phyloP scores from a whole-genome alignment of 2,113 vertebrate genomes.

The Hippoglossus stenolepis region DNA sequence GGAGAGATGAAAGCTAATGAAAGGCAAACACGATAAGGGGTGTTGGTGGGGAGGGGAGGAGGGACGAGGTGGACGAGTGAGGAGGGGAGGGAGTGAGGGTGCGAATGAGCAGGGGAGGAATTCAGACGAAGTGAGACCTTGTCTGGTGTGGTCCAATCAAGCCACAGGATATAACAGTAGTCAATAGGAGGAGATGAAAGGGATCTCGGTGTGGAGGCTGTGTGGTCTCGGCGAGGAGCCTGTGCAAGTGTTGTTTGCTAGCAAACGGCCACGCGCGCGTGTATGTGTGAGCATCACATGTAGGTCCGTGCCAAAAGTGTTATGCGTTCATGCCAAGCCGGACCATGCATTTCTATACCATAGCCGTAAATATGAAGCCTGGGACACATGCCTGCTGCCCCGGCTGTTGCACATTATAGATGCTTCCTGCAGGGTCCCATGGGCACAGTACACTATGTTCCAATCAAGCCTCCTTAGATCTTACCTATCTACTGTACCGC shows the following conservation, averaged over 20 bases:
- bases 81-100: slow-evolving; percentile 12
- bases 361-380: slow-evolving; percentile 45
- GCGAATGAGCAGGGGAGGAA: slow-evolving; percentile 32
- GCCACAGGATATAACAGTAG: slow-evolving; percentile 76
- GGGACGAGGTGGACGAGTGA: slow-evolving; percentile 6
- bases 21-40: slow-evolving; percentile 79
- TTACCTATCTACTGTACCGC: slow-evolving; percentile 39
- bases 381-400: slow-evolving; percentile 34
- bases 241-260: slow-evolving; percentile 43
- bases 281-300: slow-evolving; percentile 12
- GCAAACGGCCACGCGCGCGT: slow-evolving; percentile 14
- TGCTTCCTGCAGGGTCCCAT: slow-evolving; percentile 59
- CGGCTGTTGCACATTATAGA: slow-evolving; percentile 51
- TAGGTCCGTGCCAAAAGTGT: slow-evolving; percentile 38
- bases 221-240: slow-evolving; percentile 64
- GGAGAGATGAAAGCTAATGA: slow-evolving; percentile 85
- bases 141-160: slow-evolving; percentile 79
- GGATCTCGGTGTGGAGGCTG: slow-evolving; percentile 64
- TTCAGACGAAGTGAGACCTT: slow-evolving; percentile 47
- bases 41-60: slow-evolving; percentile 49
- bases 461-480: slow-evolving; percentile 63
- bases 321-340: slow-evolving; percentile 34
- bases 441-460: slow-evolving; percentile 58
- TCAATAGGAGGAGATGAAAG: slow-evolving; percentile 81
- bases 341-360: slow-evolving; percentile 39